Evolutionary conservation across 2,797 vertebrate species (phyloP), one percentile per base, ranked within the genome.

Genomic region (Orientallactaga sibirica): DNA sequence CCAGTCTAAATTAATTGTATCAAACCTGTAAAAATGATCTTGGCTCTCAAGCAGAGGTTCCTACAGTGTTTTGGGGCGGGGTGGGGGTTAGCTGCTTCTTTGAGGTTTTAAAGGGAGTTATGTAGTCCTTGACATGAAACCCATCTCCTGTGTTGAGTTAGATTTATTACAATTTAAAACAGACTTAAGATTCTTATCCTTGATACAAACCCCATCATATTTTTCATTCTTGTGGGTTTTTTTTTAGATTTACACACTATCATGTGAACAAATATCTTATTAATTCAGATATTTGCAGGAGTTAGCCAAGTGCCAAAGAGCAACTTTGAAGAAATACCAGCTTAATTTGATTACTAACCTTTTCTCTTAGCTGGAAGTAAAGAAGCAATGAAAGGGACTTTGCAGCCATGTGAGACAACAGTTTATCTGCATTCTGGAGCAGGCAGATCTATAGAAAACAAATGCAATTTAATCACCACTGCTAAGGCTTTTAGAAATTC

Each of bases 331-430:
- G 78, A 64, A 82, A 92, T 24, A 61, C 4, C 5, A 81, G 70
- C 22, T 6, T n/a, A 18, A 22, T 12, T 7, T 58, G 58, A 43
- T 77, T 80, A 71, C 98, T 98, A 76, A 99, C 99, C 96, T 95
- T 96, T 95, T 93, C 98, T 94, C 91, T 98, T 83, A 98, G 87
- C 14, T 99, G 98, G 96, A 98, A 98, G 96, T 98, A 94, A 18
- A 99, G 97, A 80, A 98, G 98, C 0, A 97, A 89, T 0, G 98
- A 98, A 9, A 98, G 97, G 78, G 97, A 98, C 97, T 98, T 99
- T 5, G 99, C 98, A 80, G 99, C 98, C 97, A 99, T 97, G 97
- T 99, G 99, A 92, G 98, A 98, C 22, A 99, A 77, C 24, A 99
- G 95, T 84, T 95, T 98, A 87, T 99, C 99, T 0, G 94, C 76